Conservation (phyloP, 2,888 invertebrate species). For the Chrysolina haemoptera region DNA sequence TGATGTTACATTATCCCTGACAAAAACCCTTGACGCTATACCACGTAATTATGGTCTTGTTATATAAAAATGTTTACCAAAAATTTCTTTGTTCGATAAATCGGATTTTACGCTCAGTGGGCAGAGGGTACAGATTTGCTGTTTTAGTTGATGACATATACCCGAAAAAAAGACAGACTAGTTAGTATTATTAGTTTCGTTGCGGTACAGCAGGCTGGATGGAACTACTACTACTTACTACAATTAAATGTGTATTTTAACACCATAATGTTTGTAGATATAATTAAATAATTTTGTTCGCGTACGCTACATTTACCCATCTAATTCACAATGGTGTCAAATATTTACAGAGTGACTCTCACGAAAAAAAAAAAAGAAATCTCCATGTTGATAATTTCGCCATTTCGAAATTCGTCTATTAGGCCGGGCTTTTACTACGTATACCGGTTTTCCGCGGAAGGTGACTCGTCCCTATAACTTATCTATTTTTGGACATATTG, state of each 20-base stretch:
- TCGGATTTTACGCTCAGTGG: constrained; percentile 55
- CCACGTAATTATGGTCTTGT: constrained; percentile 43
- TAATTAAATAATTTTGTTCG: constrained; percentile 13
- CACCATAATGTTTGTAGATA: constrained; percentile 14
- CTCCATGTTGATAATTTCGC: too few species aligned
- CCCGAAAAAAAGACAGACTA: constrained; percentile 7
- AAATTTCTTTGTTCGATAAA: constrained; percentile 49
- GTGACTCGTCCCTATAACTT: too few species aligned
- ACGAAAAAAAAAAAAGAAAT: too few species aligned
- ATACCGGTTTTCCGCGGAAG: too few species aligned
- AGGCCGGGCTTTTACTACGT: too few species aligned
- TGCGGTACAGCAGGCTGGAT: not conserved
- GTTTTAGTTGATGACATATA: constrained; percentile 39
- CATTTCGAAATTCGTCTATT: too few species aligned
- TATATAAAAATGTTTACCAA: constrained; percentile 46
- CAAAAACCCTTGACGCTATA: constrained; percentile 30
- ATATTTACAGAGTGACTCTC: too few species aligned
- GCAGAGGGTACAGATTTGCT: constrained; percentile 41
- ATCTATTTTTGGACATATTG: too few species aligned
- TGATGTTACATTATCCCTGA: constrained; percentile 44
- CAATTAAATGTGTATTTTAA: constrained; percentile 19
- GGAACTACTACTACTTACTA: constrained; percentile 5
- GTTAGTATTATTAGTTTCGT: constrained; percentile 19
- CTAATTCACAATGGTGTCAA: not conserved
- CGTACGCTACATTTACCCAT: not conserved